phyloP scores from a whole-genome alignment of 2,888 invertebrate species.

The Acanthosepion pharaonis region DNA sequence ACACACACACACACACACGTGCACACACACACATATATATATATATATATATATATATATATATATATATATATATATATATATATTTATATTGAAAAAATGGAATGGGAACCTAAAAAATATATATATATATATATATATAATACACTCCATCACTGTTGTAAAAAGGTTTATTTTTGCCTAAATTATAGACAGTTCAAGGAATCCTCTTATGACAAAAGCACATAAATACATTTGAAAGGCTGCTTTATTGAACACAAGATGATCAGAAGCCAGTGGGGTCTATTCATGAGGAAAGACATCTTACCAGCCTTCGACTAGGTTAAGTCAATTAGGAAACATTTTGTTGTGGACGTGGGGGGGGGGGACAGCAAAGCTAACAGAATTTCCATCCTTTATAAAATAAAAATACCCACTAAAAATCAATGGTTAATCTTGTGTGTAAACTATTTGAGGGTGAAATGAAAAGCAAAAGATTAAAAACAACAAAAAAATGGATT shows the following conservation, averaged over 20 bases:
- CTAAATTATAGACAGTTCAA: background rate
- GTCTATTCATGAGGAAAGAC: background rate
- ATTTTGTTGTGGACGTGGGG: too few species aligned
- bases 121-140: too few species aligned
- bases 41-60: too few species aligned
- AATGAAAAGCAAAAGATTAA: background rate
- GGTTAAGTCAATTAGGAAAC: background rate
- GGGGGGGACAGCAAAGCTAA: background rate
- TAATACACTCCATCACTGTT: background rate
- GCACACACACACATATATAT: too few species aligned
- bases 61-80: too few species aligned
- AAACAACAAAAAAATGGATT: background rate
- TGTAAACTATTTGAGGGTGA: background rate
- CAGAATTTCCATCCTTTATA: background rate
- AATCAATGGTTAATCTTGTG: background rate
- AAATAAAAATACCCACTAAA: background rate
- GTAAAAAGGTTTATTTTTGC: background rate
- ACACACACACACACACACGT: too few species aligned
- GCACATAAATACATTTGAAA: background rate
- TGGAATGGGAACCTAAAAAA: too few species aligned
- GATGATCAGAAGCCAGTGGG: background rate
- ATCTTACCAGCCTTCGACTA: background rate
- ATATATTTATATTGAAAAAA: too few species aligned
- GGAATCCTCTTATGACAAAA: background rate
- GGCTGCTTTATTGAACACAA: conserved; percentile 18